Conservation (phyloP, 1,140 invertebrate species). For the Bombus fervidus region DNA sequence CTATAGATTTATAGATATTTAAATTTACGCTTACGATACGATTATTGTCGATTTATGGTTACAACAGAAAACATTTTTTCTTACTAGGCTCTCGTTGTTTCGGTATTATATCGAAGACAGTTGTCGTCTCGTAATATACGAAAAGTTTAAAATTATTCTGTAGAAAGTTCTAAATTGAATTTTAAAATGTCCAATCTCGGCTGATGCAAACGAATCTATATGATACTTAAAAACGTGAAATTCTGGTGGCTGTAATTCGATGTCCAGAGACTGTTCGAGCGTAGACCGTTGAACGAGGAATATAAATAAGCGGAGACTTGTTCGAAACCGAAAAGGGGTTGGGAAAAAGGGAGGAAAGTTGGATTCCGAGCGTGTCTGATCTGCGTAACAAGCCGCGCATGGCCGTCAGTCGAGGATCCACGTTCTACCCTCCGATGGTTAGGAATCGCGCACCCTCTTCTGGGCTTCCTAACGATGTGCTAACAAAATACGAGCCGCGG, state of each 20-base stretch:
- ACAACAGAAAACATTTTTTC: too few species aligned
- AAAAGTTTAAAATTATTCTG: neutral
- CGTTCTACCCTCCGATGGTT: slow-evolving; percentile 50
- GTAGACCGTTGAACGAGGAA: neutral
- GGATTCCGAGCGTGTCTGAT: slow-evolving; percentile 70
- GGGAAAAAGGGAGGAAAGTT: too few species aligned
- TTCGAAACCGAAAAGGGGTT: neutral
- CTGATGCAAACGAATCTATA: too few species aligned
- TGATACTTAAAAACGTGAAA: neutral
- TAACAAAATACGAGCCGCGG: slow-evolving; percentile 78
- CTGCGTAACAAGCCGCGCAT: slow-evolving; percentile 76
- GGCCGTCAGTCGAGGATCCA: slow-evolving; percentile 47
- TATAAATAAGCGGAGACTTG: slow-evolving; percentile 11
- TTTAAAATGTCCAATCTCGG: neutral
- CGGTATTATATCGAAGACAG: too few species aligned
- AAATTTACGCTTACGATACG: too few species aligned
- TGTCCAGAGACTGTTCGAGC: neutral
- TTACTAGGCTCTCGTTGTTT: too few species aligned
- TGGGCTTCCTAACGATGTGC: slow-evolving; percentile 79
- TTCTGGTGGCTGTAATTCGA: neutral
- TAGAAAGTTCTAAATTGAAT: neutral
- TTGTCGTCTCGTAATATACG: neutral
- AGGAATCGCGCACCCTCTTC: slow-evolving; percentile 74
- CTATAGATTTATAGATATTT: too few species aligned
- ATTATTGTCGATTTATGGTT: too few species aligned